Evolutionary conservation across 2,113 vertebrate species (phyloP).

Genomic region (Calidris pygmaea): DNA sequence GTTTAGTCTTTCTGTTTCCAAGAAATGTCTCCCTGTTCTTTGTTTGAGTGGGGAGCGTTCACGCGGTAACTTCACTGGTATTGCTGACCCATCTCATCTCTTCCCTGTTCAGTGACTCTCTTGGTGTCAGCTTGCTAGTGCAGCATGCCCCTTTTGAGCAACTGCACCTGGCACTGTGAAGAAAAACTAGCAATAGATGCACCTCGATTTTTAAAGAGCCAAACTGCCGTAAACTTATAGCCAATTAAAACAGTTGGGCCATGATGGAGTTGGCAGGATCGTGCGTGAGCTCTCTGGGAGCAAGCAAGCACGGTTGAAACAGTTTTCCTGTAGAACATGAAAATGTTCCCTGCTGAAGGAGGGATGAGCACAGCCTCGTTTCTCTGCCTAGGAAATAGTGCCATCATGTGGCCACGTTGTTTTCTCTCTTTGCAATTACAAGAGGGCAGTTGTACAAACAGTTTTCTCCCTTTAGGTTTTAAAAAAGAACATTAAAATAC

Average conservation of each 20-base stretch:
- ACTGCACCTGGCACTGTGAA: background rate
- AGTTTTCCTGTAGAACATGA: background rate
- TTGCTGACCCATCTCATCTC: background rate
- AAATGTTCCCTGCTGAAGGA: background rate
- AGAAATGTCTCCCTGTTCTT: background rate
- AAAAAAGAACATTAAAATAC: background rate
- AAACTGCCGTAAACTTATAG: background rate
- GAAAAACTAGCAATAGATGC: background rate
- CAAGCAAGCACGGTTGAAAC: fast-evolving
- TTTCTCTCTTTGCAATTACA: background rate
- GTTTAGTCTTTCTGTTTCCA: background rate
- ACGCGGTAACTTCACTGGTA: background rate
- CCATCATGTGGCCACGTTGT: constrained; percentile 38
- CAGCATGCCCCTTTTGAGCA: background rate
- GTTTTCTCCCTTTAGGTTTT: background rate
- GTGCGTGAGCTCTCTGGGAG: background rate
- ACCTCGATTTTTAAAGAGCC: background rate
- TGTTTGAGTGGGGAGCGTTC: background rate
- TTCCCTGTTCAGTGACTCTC: background rate
- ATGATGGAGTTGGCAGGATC: background rate
- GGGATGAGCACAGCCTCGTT: background rate
- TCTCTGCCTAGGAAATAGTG: constrained; percentile 52
- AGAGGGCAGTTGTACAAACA: background rate
- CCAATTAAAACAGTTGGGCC: background rate
- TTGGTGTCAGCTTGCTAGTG: background rate